Base-by-base conservation (phyloP, 2,797 vertebrate species). In the Gallinago nigripennis region DNA sequence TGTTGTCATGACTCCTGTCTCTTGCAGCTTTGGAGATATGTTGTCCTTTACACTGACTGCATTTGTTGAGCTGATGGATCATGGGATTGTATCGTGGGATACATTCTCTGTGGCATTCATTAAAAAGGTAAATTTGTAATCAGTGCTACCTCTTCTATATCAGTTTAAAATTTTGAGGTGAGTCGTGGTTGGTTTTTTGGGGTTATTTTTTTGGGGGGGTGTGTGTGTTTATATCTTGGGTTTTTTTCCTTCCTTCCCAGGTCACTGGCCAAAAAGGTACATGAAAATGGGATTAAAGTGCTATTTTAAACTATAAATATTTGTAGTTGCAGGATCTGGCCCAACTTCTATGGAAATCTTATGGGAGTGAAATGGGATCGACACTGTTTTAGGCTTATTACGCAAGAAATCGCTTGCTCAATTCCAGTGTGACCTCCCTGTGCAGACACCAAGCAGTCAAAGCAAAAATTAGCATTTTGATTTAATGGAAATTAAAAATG, bases 51-150 rank as follows among this genome's bases (percentile, higher is more conserved):
- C 99, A 60, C 98, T 99, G 98, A 99, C 99, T 9, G 99, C 99
- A 88, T 99, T 99, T 30, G 99, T 99, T 97, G 99, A 99, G 97
- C 98, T 99, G 97, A 99, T 99, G 99, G 99, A 99, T 98, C 99
- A 99, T n/a, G 99, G 99, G 96, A 99, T 99, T 80, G 99, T 99
- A 97, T 99, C 99, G 63, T 99, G 99, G 99, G 99, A 99, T 96
- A 99, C 99, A 8, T 99, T 99, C 98, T 99, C 99, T 8, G 99
- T 99, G 98, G 98, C 99, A 48, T 99, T 99, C 97, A 99, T 99
- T 97, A 99, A 99, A 98, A 99, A 99, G 99, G 99, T 99, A 97
- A 95, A 91, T 61, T 33, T 90, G 84, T 83, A 66, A 81, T 84
- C 63, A 73, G n/a, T 75, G 65, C 71, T 95, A 6, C 54, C 28